Evolutionary conservation across 2,888 invertebrate genomes (phyloP).

Genomic region (Drosophila borealis): DNA sequence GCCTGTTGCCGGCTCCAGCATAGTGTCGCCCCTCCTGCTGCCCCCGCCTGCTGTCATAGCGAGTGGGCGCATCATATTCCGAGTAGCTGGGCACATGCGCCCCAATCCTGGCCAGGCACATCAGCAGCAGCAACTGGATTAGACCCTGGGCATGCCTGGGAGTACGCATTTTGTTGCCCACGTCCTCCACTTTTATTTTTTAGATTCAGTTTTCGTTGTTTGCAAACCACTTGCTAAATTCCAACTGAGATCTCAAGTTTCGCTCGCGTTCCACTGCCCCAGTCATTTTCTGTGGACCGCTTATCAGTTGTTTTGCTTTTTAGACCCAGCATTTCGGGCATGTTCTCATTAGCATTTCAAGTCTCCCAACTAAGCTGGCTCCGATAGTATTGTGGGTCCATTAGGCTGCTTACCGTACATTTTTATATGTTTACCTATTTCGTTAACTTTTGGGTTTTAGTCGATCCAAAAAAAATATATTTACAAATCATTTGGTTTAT

Average conservation of each 20-base stretch:
- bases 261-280: constrained; percentile 43
- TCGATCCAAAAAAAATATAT: too few relatives aligned
- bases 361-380: constrained; percentile 5
- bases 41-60: constrained; percentile 29
- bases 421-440: not conserved
- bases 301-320: constrained; percentile 59
- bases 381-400: not conserved
- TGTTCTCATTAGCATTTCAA: constrained; percentile 12
- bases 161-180: constrained; percentile 30
- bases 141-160: constrained; percentile 17
- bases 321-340: constrained; percentile 20
- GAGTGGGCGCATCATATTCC: constrained; percentile 54
- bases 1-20: constrained; percentile 21
- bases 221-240: constrained; percentile 57
- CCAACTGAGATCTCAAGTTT: constrained; percentile 53
- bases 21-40: constrained; percentile 28
- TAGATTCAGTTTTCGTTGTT: constrained; percentile 20
- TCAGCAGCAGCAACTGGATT: constrained; percentile 15
- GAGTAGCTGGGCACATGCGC: constrained; percentile 36
- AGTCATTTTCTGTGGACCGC: constrained; percentile 28
- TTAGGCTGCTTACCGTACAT: not conserved
- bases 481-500: too few relatives aligned
- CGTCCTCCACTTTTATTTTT: not conserved
- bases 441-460: too few relatives aligned
- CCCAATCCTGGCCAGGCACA: constrained; percentile 19